These are phyloP conservation scores for Polia nebulosa DNA, from an alignment of 2,888 invertebrate genomes.

Conservation along the genomic window DNA sequence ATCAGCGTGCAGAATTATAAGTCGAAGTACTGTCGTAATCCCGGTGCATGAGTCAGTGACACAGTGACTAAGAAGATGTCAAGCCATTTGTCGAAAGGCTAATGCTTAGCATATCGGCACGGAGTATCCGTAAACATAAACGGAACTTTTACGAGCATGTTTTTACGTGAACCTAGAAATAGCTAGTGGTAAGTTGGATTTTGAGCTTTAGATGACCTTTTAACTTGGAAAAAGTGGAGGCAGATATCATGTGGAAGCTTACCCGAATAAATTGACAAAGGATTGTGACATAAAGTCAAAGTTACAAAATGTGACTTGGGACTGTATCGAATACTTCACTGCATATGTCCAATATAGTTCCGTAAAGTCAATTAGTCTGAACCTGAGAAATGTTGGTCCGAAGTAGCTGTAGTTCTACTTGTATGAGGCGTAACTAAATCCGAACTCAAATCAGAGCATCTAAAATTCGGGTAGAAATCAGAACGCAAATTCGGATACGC, in stretches of 20 bases:
- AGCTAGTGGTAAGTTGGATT: not conserved
- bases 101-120: slow-evolving; percentile 17
- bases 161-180: slow-evolving; percentile 22
- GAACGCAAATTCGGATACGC: not conserved
- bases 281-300: not conserved
- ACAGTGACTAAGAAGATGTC: slow-evolving; percentile 48
- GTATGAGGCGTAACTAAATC: not conserved
- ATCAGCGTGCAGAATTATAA: slow-evolving; percentile 65
- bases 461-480: not conserved
- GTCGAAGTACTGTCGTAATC: slow-evolving; percentile 55
- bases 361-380: no score
- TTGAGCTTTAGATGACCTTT: not conserved
- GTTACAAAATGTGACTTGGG: not conserved
- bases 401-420: not conserved
- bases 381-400: no score
- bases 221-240: not conserved
- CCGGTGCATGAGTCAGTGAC: slow-evolving; percentile 54
- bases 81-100: slow-evolving; percentile 14
- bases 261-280: not conserved
- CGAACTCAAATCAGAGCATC: not conserved
- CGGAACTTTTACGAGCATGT: slow-evolving; percentile 33
- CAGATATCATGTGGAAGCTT: not conserved
- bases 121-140: slow-evolving; percentile 27
- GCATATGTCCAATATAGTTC: no score
- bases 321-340: not conserved